phyloP scores from a whole-genome alignment of 1,140 invertebrate genomes.

The Lepidostoma basale region DNA sequence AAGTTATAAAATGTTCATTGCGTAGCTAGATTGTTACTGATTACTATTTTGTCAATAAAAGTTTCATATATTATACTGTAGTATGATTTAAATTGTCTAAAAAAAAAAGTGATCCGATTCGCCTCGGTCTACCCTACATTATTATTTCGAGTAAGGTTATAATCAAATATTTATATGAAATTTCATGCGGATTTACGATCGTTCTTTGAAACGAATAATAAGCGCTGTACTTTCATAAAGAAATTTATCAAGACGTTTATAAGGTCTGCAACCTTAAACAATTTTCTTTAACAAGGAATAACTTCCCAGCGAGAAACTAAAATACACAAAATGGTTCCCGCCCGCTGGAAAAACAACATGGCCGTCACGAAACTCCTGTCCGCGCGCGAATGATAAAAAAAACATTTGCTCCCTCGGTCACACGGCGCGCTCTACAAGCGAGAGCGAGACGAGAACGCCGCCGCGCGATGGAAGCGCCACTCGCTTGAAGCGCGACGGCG shows the following conservation, averaged over 20 bases:
- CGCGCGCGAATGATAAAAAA: background rate
- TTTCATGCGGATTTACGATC: background rate
- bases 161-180: background rate
- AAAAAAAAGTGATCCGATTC: background rate
- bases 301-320: slow-evolving; percentile 12
- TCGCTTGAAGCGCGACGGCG: slow-evolving; percentile 6
- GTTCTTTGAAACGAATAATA: background rate
- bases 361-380: slow-evolving; percentile 32
- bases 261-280: background rate
- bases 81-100: background rate
- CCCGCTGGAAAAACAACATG: slow-evolving; percentile 40
- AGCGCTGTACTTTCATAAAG: background rate
- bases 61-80: too few relatives aligned
- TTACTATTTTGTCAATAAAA: too few relatives aligned
- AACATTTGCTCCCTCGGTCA: slow-evolving; percentile 11
- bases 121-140: background rate
- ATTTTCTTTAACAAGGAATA: slow-evolving; percentile 22
- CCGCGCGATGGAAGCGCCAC: background rate
- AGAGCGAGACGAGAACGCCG: background rate
- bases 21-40: too few relatives aligned
- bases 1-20: too few relatives aligned
- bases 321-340: slow-evolving; percentile 41
- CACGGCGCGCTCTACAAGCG: background rate
- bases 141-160: background rate
- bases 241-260: background rate